These are phyloP conservation scores for Theristicus caerulescens DNA, from an alignment of 2,113 vertebrate species.

Conservation along the genomic window DNA sequence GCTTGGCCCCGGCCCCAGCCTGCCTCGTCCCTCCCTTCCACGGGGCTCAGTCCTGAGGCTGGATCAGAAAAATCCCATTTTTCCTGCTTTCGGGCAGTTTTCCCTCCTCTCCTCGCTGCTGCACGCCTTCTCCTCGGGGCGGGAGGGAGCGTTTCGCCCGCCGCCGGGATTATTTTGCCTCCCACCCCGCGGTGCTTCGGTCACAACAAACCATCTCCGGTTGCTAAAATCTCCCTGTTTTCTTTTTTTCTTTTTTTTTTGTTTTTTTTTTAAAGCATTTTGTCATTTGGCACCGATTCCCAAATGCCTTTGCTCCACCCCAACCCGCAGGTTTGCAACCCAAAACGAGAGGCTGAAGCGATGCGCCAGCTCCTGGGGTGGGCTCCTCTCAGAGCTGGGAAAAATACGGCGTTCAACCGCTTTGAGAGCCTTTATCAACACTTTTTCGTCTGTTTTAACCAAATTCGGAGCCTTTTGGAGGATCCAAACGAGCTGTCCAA, in stretches of 20 bases:
- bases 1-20: constrained; percentile 16
- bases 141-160: background rate
- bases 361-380: background rate
- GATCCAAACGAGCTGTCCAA: background rate
- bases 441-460: background rate
- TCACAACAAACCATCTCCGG: background rate
- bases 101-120: background rate
- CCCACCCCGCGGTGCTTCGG: background rate
- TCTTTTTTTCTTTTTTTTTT: background rate
- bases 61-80: background rate
- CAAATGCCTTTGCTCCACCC: background rate
- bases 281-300: background rate
- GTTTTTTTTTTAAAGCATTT: background rate
- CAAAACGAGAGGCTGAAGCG: fast-evolving
- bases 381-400: background rate
- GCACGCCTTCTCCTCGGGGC: background rate
- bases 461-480: background rate
- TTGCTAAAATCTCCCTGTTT: background rate
- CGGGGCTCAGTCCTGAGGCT: background rate
- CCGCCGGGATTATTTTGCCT: background rate
- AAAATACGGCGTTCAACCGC: fast-evolving
- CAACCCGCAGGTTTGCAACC: background rate
- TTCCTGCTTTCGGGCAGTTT: background rate
- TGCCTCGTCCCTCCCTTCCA: background rate
- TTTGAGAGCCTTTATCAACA: background rate